Base-by-base conservation (phyloP, 1,140 invertebrate species). In the Hypsibius dujardini region DNA sequence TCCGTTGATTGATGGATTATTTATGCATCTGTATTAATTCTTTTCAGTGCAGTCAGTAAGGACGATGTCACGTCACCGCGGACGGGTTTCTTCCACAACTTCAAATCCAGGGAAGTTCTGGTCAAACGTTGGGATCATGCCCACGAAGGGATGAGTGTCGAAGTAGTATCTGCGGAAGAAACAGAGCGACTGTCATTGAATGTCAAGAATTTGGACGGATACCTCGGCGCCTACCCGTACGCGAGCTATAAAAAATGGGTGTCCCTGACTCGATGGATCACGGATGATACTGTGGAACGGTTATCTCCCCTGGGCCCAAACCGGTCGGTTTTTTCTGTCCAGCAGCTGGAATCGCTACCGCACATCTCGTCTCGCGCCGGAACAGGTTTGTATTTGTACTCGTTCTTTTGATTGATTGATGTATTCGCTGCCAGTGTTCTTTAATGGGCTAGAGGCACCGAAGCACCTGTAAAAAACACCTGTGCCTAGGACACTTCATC, bases 151-250 rank as follows among this genome's bases (percentile, higher is more conserved):
- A 62, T 73, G n/a, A 74, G 74, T 62, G 46, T 12, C 1, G 1
- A 46, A 1, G 46, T 42, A 3, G 59, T 76, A 45, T 73, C 73
- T 62, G 71, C 72, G 47, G 79, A 80, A 46, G 78, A 82, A 74
- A 60, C 77, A 15, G 75, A 81, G 72, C 77, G 79, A 73, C 75
- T 92, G 28, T 86, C 85, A 75, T 80, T 82, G 2, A 91, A 94
- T 79, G 76, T 92, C 50, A 81, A 84, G 69, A 84, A 88, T 70
- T 77, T 97, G 59, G 92, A 98, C 76, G 81, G 80, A 73, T 88
- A 85, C 79, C 79, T 98, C 59, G 95, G 88, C 14, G 84, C 89
- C 1, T 98, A 97, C 83, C 93, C 94, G 14, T 94, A 88, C 81
- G 87, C 94, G 74, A 86, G 86, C 72, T 90, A 86, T 78, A 85